These are phyloP conservation scores for Drosophila trapezifrons DNA, from an alignment of 1,140 invertebrate species.

Conservation along the genomic window DNA sequence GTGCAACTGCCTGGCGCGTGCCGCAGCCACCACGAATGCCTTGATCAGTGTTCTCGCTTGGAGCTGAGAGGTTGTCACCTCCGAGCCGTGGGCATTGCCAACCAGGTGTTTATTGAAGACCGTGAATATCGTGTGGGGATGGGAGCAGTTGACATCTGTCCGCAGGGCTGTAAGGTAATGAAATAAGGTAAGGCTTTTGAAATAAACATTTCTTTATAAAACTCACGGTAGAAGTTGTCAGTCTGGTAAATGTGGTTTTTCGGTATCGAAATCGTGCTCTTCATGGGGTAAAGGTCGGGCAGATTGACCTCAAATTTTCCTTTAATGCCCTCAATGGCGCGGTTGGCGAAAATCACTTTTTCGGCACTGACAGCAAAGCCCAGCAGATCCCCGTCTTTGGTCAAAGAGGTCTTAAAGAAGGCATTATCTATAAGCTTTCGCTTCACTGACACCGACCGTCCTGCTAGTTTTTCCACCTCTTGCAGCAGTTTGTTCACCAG, in stretches of 20 bases:
- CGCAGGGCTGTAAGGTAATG: conserved; percentile 85
- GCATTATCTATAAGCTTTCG: conserved; percentile 86
- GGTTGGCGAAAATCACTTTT: conserved; percentile 87
- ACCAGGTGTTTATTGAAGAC: conserved; percentile 87
- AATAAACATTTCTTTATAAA: not conserved
- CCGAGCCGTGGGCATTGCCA: conserved; percentile 88
- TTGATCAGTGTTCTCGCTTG: conserved; percentile 89
- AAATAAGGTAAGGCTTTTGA: not conserved
- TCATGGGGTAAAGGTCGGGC: conserved; percentile 90
- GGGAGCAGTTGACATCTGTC: conserved; percentile 81
- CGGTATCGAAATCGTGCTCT: conserved; percentile 88
- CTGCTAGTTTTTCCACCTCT: conserved; percentile 88
- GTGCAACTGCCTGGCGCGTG: conserved; percentile 89
- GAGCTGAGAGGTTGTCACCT: conserved; percentile 88
- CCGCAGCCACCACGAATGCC: conserved; percentile 88
- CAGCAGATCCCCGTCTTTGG: conserved; percentile 87
- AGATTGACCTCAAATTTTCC: conserved; percentile 85
- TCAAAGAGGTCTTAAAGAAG: conserved; percentile 85
- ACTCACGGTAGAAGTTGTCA: conserved; percentile 90
- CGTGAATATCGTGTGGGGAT: conserved; percentile 91
- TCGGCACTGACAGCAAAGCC: conserved; percentile 88
- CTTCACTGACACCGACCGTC: conserved; percentile 85
- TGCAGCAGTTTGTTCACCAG: conserved; percentile 89
- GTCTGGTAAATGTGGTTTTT: conserved; percentile 87
- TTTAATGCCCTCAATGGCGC: conserved; percentile 86